Percentiles rank a stretch among this genome's conserved stretches.
Conservation (phyloP, 2,113 vertebrate species). For the Glareola pratincola region DNA sequence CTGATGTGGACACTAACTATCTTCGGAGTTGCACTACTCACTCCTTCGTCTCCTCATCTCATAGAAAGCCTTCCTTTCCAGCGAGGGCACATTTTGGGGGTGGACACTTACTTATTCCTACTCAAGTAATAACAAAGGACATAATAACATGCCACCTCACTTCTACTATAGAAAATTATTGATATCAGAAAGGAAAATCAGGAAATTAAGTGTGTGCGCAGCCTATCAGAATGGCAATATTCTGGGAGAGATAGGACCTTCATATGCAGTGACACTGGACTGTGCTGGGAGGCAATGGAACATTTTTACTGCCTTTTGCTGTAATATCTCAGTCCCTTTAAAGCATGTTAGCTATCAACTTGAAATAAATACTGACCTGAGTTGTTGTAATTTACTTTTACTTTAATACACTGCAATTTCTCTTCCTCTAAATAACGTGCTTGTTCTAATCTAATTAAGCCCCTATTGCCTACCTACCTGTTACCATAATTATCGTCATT, state of each 20-base stretch:
- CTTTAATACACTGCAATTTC: constrained; percentile 11
- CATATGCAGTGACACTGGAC: background rate
- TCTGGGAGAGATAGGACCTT: background rate
- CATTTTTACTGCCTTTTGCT: background rate
- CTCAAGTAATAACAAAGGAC: background rate
- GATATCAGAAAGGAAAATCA: background rate
- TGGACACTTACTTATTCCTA: background rate
- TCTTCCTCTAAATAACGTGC: constrained; percentile 12
- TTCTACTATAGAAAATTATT: background rate
- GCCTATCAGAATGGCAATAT: background rate
- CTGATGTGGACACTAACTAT: background rate
- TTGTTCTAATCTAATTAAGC: constrained; percentile 36
- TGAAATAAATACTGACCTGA: constrained; percentile 23
- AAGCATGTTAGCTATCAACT: background rate
- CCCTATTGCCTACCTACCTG: background rate
- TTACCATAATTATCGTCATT: constrained; percentile 49
- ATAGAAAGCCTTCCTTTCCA: background rate
- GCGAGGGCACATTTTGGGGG: fast-evolving
- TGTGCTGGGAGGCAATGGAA: background rate
- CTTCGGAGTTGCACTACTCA: background rate
- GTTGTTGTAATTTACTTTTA: constrained; percentile 19
- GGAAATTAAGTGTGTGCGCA: background rate
- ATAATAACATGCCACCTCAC: background rate
- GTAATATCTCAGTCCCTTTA: background rate
- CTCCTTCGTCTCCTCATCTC: background rate